phyloP scores from a whole-genome alignment of 2,797 vertebrate genomes.

The Petrocephalus schoutedeni region DNA sequence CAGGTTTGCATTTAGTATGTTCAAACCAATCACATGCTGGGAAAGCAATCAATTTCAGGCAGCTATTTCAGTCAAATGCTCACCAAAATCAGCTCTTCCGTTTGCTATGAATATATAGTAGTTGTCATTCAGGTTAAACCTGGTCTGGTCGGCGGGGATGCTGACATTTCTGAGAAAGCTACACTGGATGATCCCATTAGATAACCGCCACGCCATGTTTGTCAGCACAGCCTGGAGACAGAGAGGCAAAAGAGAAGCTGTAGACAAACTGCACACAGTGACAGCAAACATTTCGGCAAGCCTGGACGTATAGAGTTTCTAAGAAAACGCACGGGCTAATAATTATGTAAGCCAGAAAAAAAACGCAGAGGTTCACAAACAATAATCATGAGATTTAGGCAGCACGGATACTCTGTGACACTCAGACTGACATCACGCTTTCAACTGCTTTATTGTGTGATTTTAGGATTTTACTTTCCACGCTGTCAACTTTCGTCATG shows the following conservation, averaged over 20 bases:
- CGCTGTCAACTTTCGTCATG: background rate
- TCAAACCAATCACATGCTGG: background rate
- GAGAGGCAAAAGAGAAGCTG: background rate
- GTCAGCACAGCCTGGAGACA: conserved; percentile 51
- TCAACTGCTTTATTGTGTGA: background rate
- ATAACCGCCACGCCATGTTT: conserved; percentile 63
- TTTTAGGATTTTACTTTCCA: background rate
- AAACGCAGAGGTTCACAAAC: background rate
- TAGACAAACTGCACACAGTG: background rate
- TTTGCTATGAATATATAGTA: conserved; percentile 74
- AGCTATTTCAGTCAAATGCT: conserved; percentile 7
- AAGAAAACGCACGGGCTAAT: background rate
- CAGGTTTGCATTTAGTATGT: background rate
- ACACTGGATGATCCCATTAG: conserved; percentile 68
- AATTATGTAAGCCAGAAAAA: background rate
- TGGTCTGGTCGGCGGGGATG: conserved; percentile 48
- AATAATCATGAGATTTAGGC: background rate
- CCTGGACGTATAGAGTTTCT: background rate
- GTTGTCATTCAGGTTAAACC: conserved; percentile 60
- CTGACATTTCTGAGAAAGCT: conserved; percentile 60
- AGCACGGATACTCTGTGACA: background rate
- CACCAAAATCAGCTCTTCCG: conserved; percentile 61
- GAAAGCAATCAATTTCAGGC: background rate
- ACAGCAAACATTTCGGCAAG: background rate
- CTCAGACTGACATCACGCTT: background rate